Base-by-base conservation (phyloP, 2,797 vertebrate species). In the Helarctos malayanus region DNA sequence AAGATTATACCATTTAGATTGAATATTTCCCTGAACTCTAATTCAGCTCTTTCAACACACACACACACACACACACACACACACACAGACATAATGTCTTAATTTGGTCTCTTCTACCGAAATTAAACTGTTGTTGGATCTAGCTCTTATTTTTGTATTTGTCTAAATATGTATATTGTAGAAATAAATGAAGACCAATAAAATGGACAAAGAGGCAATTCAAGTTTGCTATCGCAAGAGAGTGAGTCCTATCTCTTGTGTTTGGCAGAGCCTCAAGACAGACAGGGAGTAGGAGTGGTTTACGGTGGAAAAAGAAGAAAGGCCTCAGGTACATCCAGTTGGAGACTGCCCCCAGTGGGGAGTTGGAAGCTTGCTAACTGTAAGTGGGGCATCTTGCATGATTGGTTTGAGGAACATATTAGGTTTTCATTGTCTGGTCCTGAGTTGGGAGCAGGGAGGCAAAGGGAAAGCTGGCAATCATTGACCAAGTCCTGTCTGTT, bases 141-240 rank as follows among this genome's bases (percentile, higher is more conserved):
- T 27, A 35, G 14, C 54, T 76, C 32, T 89, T 56, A 65, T 89
- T 69, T 76, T 97, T 21, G 12, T 47, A 47, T 68, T 56, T 69
- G 1, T 75, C 59, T 76, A 69, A 38, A 18, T 11, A 49, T 57
- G 10, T 10, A 23, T 47, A 81, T 29, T 61, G 2, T 84, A 23
- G 13, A 68, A 49, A 56, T 76, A 45, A 71, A 45, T 49, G 13
- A 69, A 78, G 49, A 18, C 21, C 12, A 41, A 0, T 49, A 7
- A 84, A 38, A 65, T 47, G 29, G 63, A 78, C 95, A 73, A 10
- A 89, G 41, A 81, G 21, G 27, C 0, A 57, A 52, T 71, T 25
- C 12, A n/a, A 79, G 2, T 7, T 61, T 78, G 4, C 29, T 47
- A 23, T 27, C 16, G 13, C 27, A 73, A 65, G 8, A 6, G 12